Base-by-base conservation (phyloP, 2,888 invertebrate species). In the Epsilonema sp. region DNA sequence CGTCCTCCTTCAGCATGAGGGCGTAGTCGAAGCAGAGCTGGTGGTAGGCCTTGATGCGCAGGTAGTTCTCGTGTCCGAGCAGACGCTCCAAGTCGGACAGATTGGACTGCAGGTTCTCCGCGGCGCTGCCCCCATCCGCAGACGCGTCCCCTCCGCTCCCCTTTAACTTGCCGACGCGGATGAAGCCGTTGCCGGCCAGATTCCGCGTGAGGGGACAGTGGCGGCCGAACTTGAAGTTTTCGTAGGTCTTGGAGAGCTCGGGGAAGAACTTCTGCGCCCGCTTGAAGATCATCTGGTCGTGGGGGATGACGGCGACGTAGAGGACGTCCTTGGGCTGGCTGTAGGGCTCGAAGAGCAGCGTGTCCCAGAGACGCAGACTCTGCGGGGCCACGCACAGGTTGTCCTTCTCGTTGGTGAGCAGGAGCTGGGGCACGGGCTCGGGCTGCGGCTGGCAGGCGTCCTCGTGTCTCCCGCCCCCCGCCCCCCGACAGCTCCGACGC, bases 281-380 rank as follows among this genome's bases (percentile, higher is more conserved):
- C 38, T 76, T 76, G 43, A 82, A 69, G 36, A 89, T 75, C 53
- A 78, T 79, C 48, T 86, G 83, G 61, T 79, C 82, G 62, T 94
- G 92, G 0, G 94, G 90, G 26, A 87, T 80, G 0, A 97, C 77
- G 5, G 92, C 86, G 37, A 92, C 76, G 65, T 94, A 99, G 23
- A 84, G 86, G 1, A 97, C 78, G 66, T 97, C 92, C 26, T 92
- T 74, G 3, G 85, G 76, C 63, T 84, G 83, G n/a, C 89, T 82
- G 66, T 87, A 90, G 0, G 97, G 97, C 66, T 94, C 92, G 13
- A 97, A 71, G n/a, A 84, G 71, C n/a, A 94, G 74, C 60, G 86
- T 81, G 66, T 97, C 94, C 73, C 73, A 69, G 52, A 61, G 64
- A 42, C 59, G 57, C 42, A 69, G 50, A 43, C 65, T 56, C 51